Conservation (phyloP, 2,888 invertebrate species). For the Seladonia tumulorum region DNA sequence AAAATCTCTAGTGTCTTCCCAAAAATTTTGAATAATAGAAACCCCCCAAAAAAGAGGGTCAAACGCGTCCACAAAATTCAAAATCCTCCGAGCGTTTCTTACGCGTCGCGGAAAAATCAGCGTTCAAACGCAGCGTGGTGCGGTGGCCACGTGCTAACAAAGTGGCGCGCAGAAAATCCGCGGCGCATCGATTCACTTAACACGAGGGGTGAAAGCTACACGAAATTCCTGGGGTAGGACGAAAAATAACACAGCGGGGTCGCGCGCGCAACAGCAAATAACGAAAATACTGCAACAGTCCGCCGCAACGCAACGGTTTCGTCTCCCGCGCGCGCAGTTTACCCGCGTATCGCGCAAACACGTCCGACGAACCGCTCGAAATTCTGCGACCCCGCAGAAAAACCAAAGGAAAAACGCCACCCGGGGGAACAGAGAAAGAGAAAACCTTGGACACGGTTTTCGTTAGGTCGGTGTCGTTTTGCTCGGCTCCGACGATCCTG, state of each 20-base stretch:
- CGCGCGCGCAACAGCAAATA: not conserved
- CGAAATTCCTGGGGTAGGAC: not conserved
- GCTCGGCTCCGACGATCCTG: not conserved
- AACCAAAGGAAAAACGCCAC: not conserved
- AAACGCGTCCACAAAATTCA: too few species aligned
- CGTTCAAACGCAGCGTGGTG: too few species aligned
- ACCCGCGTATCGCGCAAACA: not conserved
- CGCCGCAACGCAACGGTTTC: not conserved
- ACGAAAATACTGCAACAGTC: conserved; percentile 1
- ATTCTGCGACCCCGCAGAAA: not conserved
- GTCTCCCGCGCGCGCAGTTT: not conserved
- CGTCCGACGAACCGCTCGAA: not conserved
- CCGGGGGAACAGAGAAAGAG: not conserved
- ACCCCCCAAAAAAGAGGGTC: too few species aligned
- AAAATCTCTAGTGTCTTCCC: too few species aligned
- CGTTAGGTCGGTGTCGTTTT: not conserved
- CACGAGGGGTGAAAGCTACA: not conserved
- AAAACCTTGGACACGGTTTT: not conserved
- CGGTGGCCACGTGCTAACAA: not conserved
- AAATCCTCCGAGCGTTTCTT: too few species aligned
- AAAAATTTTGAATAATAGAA: too few species aligned
- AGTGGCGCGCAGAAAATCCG: not conserved
- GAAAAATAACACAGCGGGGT: not conserved
- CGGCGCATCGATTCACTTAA: not conserved
- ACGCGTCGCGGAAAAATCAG: too few species aligned